phyloP scores from a whole-genome alignment of 1,140 invertebrate species.

The Camponotus pennsylvanicus region DNA sequence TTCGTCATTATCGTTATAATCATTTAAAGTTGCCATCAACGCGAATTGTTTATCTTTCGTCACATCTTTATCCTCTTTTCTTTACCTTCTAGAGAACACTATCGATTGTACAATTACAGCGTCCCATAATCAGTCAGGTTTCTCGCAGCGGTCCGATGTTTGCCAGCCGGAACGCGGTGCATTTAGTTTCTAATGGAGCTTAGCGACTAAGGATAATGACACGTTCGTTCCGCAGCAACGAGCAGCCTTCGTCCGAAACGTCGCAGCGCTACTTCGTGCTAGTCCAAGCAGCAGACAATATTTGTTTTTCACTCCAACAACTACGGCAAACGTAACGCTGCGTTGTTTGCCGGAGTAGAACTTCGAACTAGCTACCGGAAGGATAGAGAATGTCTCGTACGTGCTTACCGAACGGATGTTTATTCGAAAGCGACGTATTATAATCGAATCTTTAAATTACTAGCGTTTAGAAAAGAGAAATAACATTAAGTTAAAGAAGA shows the following conservation, averaged over 20 bases:
- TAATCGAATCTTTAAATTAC: slow-evolving; percentile 49
- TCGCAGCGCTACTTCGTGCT: slow-evolving; percentile 40
- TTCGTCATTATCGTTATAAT: not conserved
- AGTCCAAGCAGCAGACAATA: slow-evolving; percentile 63
- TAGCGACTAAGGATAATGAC: slow-evolving; percentile 66
- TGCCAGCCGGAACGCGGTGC: slow-evolving; percentile 32
- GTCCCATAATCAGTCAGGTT: slow-evolving; percentile 62
- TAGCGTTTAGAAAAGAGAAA: not conserved
- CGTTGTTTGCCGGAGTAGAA: slow-evolving; percentile 61
- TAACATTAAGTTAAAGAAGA: not conserved
- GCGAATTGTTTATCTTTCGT: not conserved
- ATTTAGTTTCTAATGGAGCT: slow-evolving; percentile 71
- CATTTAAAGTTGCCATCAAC: not conserved
- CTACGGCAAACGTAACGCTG: slow-evolving; percentile 64
- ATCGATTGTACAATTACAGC: slow-evolving; percentile 48
- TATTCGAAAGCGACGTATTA: slow-evolving; percentile 45
- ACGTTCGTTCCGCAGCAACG: slow-evolving; percentile 64
- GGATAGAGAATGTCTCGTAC: slow-evolving; percentile 52
- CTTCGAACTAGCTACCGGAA: slow-evolving; percentile 55
- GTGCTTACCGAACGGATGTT: slow-evolving; percentile 48
- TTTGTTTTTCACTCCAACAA: slow-evolving; percentile 72
- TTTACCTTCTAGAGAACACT: not conserved
- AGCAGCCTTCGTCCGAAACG: slow-evolving; percentile 37
- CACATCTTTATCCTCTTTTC: not conserved
- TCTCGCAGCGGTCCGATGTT: slow-evolving; percentile 8